Evolutionary conservation across 2,888 invertebrate genomes (phyloP).

Genomic region (Choristoneura rosaceana): DNA sequence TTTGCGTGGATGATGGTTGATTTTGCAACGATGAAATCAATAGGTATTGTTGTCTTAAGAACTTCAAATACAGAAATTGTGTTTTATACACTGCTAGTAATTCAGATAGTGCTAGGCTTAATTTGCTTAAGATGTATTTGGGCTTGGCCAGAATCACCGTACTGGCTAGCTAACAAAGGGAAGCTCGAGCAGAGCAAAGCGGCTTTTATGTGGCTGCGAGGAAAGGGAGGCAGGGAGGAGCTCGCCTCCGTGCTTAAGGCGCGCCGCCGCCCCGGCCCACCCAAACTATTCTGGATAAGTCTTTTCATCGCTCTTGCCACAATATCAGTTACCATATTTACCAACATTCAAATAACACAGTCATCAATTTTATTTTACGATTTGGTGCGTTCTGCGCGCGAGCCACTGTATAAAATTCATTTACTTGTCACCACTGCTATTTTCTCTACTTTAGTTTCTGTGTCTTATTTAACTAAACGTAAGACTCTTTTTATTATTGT

Average conservation of each 20-base stretch:
- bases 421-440: neutral
- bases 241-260: neutral
- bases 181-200: neutral
- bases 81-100: neutral
- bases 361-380: neutral
- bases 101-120: neutral
- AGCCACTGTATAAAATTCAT: neutral
- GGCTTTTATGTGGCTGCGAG: neutral
- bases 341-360: neutral
- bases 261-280: neutral
- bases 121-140: neutral
- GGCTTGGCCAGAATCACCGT: constrained; percentile 1
- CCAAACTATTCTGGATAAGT: neutral
- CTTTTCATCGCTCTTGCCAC: neutral
- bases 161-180: constrained; percentile 1
- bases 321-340: neutral
- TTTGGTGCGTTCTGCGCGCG: too few species aligned
- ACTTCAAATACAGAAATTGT: neutral
- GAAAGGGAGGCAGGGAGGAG: neutral
- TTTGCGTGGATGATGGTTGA: neutral
- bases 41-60: too few species aligned
- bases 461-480: neutral
- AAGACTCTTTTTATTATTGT: neutral
- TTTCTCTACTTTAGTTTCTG: neutral
- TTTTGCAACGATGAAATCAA: neutral